Percentiles rank a stretch among this genome's conserved stretches.
Conservation (phyloP, 2,888 invertebrate genomes). For the Teleiodes luculella region DNA sequence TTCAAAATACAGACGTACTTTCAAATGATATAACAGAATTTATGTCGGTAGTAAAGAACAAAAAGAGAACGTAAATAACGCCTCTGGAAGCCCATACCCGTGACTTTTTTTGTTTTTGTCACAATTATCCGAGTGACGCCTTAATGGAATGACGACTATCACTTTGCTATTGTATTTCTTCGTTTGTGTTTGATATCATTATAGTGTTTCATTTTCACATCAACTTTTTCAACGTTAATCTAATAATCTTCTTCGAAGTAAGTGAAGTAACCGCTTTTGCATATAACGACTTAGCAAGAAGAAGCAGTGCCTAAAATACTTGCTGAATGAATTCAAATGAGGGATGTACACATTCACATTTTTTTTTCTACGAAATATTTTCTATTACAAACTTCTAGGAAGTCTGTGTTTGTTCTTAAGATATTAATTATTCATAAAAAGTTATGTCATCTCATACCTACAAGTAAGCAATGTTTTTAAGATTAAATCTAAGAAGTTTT, state of each 20-base stretch:
- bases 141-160: slow-evolving; percentile 19
- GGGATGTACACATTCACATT: no score
- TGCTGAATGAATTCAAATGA: no score
- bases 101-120: slow-evolving; percentile 10
- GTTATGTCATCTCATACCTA: no score
- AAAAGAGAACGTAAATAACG: background rate
- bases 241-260: background rate
- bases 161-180: slow-evolving; percentile 19
- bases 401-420: no score
- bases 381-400: no score
- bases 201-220: slow-evolving; percentile 8
- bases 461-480: no score
- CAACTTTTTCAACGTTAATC: background rate
- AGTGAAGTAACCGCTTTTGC: slow-evolving; percentile 2
- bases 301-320: no score
- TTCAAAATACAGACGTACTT: background rate
- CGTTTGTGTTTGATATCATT: slow-evolving; percentile 3
- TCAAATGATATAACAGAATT: background rate
- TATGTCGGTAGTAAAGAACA: background rate
- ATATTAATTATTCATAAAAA: no score
- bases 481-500: no score
- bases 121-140: slow-evolving; percentile 16
- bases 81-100: background rate
- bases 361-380: no score
- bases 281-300: background rate